Evolutionary conservation across 2,113 vertebrate genomes (phyloP), one percentile per base, ranked within the genome.

Genomic region (Siniperca knerii): DNA sequence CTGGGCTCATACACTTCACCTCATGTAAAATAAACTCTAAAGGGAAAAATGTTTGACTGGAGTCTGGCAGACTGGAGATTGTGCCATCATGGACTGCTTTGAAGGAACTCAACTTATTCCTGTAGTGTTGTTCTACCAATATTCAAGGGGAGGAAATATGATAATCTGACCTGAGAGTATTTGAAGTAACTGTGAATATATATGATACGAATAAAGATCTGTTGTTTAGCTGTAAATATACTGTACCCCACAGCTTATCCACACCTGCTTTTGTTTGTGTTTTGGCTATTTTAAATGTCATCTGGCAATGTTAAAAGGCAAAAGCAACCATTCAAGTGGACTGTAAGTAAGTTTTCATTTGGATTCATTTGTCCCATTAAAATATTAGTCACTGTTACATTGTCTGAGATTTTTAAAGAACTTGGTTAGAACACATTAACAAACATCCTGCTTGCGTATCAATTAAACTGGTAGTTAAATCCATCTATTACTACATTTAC

Each of bases 301-400:
- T 42, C 21, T 20, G 16, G 37, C 35, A 67, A 42, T 69, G 58
- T 64, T 87, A 29, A 60, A 72, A 66, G 10, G 18, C 35, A 25
- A 72, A 69, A 37, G n/a, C 11, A 82, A 29, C 18, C 8, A 40
- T 58, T 68, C 3, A 55, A 65, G 61, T 21, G 13, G 20, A 79
- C 50, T 90, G 66, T 86, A 48, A 67, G 62, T 67, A 66, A 8
- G 54, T 57, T 33, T 73, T 35, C 3, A 52, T 52, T 82, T 20
- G 35, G 44, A 66, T 55, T 72, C 0, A 40, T 67, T 54, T 68
- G 54, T 87, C 35, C 37, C 8, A 87, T 78, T 92, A 85, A 91
- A 91, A 21, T 61, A 65, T 73, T 0, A 60, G 57, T 80, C 7
- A 52, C n/a, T 35, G 44, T 81, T 77, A 21, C 10, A 35, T 64